phyloP scores from a whole-genome alignment of 2,113 vertebrate species.

The Aleadryas rufinucha region DNA sequence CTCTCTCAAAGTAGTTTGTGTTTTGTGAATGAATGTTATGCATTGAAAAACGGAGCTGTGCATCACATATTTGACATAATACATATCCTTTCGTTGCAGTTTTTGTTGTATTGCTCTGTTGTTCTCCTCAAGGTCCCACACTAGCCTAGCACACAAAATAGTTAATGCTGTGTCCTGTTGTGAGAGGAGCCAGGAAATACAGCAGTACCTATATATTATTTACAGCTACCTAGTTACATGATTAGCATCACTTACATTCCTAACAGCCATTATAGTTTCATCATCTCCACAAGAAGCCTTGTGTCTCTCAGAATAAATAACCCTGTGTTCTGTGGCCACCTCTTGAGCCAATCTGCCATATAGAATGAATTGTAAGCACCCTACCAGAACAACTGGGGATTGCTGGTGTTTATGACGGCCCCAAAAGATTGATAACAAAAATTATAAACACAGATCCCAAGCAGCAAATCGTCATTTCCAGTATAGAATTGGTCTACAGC shows the following conservation, averaged over 20 bases:
- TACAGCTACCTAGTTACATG: not conserved
- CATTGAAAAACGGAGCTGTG: not conserved
- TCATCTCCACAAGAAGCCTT: slow-evolving; percentile 4
- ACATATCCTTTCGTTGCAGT: not conserved
- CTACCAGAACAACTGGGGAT: not conserved
- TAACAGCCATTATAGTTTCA: not conserved
- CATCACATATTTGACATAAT: not conserved
- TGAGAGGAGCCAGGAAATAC: not conserved
- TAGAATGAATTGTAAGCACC: not conserved
- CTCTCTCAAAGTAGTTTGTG: not conserved
- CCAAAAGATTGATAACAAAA: not conserved
- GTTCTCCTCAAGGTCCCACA: not conserved
- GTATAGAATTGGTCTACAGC: not conserved
- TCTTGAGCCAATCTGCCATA: not conserved
- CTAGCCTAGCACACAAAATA: not conserved
- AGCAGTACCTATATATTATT: slow-evolving; percentile 8
- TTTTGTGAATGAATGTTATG: not conserved
- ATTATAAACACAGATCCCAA: not conserved
- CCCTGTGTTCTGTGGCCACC: not conserved
- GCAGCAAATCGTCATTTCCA: not conserved
- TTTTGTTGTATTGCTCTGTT: not conserved
- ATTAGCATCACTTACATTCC: not conserved
- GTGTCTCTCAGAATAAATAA: slow-evolving; percentile 1
- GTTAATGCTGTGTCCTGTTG: not conserved
- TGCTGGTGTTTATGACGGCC: not conserved